Base-by-base conservation (phyloP, 2,113 vertebrate genomes). In the Caloenas nicobarica region DNA sequence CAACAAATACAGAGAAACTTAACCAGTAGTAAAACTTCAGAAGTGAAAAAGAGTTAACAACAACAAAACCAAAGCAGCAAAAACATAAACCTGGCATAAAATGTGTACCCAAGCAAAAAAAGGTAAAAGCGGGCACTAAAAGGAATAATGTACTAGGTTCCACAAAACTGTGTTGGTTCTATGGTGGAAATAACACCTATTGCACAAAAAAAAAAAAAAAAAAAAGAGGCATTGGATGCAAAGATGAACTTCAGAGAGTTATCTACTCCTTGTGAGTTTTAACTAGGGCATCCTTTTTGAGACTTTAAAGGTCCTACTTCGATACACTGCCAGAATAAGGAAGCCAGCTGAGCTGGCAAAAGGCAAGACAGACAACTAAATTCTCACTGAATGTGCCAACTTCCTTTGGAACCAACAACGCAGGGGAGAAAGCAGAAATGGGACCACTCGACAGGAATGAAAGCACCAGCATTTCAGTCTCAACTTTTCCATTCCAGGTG, bases 81-180 rank as follows among this genome's bases (percentile, higher is more conserved):
- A 91, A 61, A 29, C 44, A 40, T 42, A 91, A 93, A 80, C 22
- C 51, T 93, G 70, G 74, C 84, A 95, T 56, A 89, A 96, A 95
- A 82, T 19, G 17, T 69, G 44, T 69, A 96, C 53, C 62, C 71
- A 86, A 84, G 82, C 21, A 91, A 40, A 85, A 91, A 46, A 46
- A 93, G 54, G 61, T 38, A 96, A 97, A 95, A 78, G 61, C 29
- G 81, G 40, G 17, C 33, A 71, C 6, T 12, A 60, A 62, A 89
- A 93, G 66, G 73, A 96, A 94, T 96, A 92, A 88, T 1, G 42
- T 92, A 77, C 42, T 29, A 91, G 56, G 19, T 68, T 89, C 44
- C 89, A 97, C 77, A 96, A 94, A 96, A 96, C 80, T 46, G 25
- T 19, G 17, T 66, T 77, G 94, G 58, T 96, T 96, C 74, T 90